A percentile compares a stretch with the other conserved stretches of the same genome.
These are phyloP conservation scores for Hydropotes inermis DNA, from an alignment of 2,113 vertebrate species.

Conservation along the genomic window DNA sequence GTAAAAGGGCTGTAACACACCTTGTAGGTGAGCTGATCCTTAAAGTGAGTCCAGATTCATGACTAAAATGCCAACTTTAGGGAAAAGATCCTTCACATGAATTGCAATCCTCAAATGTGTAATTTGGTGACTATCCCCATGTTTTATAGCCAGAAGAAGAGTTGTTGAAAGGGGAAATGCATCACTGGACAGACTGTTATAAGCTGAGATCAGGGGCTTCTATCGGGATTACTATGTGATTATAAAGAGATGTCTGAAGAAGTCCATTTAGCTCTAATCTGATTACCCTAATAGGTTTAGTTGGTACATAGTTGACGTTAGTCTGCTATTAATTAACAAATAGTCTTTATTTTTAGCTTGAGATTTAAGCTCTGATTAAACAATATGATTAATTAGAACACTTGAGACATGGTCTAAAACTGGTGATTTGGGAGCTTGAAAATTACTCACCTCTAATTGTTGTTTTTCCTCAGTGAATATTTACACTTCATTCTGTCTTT, in stretches of 20 bases:
- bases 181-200: background rate
- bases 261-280: slow-evolving; percentile 73
- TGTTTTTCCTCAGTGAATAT: background rate
- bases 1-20: background rate
- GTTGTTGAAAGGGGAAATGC: background rate
- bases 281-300: slow-evolving; percentile 75
- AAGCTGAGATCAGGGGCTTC: background rate
- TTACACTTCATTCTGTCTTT: background rate
- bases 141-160: background rate
- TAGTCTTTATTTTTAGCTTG: slow-evolving; percentile 68
- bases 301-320: slow-evolving; percentile 59
- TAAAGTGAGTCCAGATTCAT: background rate
- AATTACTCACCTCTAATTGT: background rate
- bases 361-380: slow-evolving; percentile 52
- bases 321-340: slow-evolving; percentile 74
- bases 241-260: slow-evolving; percentile 8
- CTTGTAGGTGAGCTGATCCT: background rate
- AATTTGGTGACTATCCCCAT: background rate
- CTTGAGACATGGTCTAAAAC: background rate
- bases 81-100: background rate
- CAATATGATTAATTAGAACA: slow-evolving; percentile 48
- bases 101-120: background rate
- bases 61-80: background rate
- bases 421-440: background rate
- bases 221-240: background rate